Evolutionary conservation across 2,113 vertebrate species (phyloP).

Genomic region (Zapus hudsonius): DNA sequence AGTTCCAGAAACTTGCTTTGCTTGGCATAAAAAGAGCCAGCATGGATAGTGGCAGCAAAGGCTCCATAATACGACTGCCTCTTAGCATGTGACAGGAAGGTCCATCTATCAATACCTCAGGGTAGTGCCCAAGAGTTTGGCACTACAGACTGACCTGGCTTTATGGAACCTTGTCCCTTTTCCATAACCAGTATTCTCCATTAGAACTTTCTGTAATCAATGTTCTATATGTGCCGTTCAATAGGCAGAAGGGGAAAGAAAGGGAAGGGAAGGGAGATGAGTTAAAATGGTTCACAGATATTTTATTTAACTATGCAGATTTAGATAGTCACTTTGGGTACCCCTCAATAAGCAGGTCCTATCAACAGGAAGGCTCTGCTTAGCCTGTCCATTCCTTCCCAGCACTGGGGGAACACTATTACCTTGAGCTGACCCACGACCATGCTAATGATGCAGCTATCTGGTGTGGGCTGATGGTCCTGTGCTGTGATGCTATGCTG

Average conservation of each 20-base stretch:
- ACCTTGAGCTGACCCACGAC: conserved; percentile 99
- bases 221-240: neutral
- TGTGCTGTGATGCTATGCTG: conserved; percentile 98
- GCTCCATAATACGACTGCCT: neutral
- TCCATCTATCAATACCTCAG: neutral
- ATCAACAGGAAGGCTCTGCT: conserved; percentile 16
- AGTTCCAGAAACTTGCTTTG: conserved; percentile 13
- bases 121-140: neutral
- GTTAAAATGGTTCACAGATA: neutral
- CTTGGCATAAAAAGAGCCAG: neutral
- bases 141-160: neutral
- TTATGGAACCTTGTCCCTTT: neutral
- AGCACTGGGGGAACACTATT: neutral
- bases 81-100: neutral
- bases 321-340: neutral
- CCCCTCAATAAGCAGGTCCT: neutral
- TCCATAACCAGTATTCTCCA: conserved; percentile 11
- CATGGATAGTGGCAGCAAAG: neutral
- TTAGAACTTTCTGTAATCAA: conserved; percentile 26
- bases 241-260: neutral
- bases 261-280: neutral
- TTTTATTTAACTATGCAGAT: neutral
- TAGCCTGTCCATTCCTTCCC: neutral
- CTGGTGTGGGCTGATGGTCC: conserved; percentile 99
- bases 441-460: conserved; percentile 99